These are phyloP conservation scores for Neosilurus mollespiculum DNA, from an alignment of 2,797 vertebrate species.

Conservation along the genomic window DNA sequence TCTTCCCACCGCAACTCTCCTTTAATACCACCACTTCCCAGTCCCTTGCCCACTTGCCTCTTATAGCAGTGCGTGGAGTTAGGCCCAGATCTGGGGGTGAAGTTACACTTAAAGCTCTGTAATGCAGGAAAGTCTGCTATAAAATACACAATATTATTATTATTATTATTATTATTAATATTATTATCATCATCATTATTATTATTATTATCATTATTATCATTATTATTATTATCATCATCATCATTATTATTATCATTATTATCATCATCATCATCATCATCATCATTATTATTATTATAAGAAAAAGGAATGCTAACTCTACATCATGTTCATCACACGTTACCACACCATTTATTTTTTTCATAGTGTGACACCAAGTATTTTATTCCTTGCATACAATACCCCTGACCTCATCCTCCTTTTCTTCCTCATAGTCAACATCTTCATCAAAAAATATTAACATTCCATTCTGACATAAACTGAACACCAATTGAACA, in stretches of 20 bases:
- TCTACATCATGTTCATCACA: not conserved
- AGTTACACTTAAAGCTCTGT: too few relatives aligned
- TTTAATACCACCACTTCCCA: too few relatives aligned
- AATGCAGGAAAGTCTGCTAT: not conserved
- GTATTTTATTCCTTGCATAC: not conserved
- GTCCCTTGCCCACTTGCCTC: too few relatives aligned
- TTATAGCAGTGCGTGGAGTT: too few relatives aligned
- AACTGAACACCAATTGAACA: not conserved
- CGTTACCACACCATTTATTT: not conserved
- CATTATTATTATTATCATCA: too few relatives aligned
- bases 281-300: conserved; percentile 6
- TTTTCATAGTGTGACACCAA: not conserved
- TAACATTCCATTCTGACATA: not conserved
- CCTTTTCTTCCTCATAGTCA: too few relatives aligned
- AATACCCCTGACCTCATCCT: not conserved
- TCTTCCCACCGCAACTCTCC: too few relatives aligned
- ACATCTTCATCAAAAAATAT: not conserved
- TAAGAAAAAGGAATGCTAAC: not conserved
- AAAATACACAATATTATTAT: not conserved
- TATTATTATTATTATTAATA: not conserved
- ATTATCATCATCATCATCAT: too few relatives aligned
- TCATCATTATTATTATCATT: too few relatives aligned
- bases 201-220: too few relatives aligned
- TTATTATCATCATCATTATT: conserved; percentile 6
- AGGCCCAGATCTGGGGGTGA: too few relatives aligned